phyloP scores from a whole-genome alignment of 2,888 invertebrate genomes.

The Pterostichus niger region DNA sequence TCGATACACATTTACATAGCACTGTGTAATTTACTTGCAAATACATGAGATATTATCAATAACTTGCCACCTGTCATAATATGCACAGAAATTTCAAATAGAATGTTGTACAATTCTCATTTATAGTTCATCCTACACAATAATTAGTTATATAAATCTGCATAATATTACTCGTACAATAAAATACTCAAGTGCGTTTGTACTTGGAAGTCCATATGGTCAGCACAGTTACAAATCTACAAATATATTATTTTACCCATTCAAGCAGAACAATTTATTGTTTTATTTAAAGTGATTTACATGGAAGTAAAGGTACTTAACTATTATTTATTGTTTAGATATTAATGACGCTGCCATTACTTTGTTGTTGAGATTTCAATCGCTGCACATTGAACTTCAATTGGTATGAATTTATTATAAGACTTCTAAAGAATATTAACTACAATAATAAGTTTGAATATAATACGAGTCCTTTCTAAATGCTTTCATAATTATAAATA shows the following conservation, averaged over 20 bases:
- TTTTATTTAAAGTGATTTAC: conserved; percentile 26
- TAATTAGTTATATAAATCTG: conserved; percentile 40
- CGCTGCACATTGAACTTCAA: conserved; percentile 27
- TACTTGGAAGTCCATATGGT: conserved; percentile 37
- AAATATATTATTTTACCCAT: conserved; percentile 25
- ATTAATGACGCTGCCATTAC: conserved; percentile 13
- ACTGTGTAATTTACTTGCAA: no score
- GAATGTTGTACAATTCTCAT: neutral
- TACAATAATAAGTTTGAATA: neutral
- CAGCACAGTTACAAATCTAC: conserved; percentile 11
- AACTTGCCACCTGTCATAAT: no score
- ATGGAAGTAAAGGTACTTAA: conserved; percentile 11
- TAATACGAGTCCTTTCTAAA: conserved; percentile 14
- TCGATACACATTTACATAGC: no score
- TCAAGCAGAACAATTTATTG: conserved; percentile 44
- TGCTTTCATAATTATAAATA: conserved; percentile 1
- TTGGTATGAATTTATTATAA: conserved; percentile 27
- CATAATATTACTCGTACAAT: neutral
- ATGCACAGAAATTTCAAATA: neutral
- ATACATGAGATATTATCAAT: no score
- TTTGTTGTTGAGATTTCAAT: conserved; percentile 27
- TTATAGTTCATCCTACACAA: conserved; percentile 19
- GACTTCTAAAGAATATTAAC: neutral
- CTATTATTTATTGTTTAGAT: conserved; percentile 18
- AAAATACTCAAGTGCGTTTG: neutral